Evolutionary conservation across 2,113 vertebrate genomes (phyloP).

Genomic region (Sisor rabdophorus): DNA sequence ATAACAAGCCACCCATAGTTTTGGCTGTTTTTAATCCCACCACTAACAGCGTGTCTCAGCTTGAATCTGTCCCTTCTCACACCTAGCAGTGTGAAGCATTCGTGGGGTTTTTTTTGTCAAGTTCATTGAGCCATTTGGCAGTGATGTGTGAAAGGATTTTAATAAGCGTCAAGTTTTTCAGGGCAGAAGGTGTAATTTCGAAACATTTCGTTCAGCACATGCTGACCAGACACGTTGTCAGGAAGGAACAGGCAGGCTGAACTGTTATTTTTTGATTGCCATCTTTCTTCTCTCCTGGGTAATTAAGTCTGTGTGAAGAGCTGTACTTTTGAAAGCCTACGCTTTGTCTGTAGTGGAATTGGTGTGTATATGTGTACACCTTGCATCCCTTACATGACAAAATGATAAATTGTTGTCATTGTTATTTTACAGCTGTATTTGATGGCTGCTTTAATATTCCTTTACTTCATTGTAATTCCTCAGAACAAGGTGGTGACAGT

Average conservation of each 20-base stretch:
- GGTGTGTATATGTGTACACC: neutral
- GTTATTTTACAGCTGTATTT: neutral
- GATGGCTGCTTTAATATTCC: neutral
- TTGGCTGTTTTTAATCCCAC: slow-evolving; percentile 16
- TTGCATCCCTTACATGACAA: slow-evolving; percentile 1
- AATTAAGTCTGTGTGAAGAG: slow-evolving; percentile 67
- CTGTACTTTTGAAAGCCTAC: slow-evolving; percentile 57
- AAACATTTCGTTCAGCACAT: slow-evolving; percentile 46
- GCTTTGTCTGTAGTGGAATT: slow-evolving; percentile 42
- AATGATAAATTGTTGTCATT: neutral
- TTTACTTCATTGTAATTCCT: neutral
- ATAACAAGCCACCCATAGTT: neutral
- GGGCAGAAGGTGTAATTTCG: slow-evolving; percentile 42
- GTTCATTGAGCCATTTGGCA: slow-evolving; percentile 37
- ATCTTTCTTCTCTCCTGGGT: slow-evolving; percentile 58
- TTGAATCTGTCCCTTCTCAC: slow-evolving; percentile 21
- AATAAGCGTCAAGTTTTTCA: slow-evolving; percentile 31
- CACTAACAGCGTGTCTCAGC: slow-evolving; percentile 10
- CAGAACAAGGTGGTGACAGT: slow-evolving; percentile 94
- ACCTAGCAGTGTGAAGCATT: slow-evolving; percentile 22
- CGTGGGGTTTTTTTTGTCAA: slow-evolving; percentile 31
- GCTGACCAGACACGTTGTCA: slow-evolving; percentile 49
- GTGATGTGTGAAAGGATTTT: slow-evolving; percentile 31
- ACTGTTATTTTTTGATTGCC: slow-evolving; percentile 61
- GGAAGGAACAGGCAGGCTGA: slow-evolving; percentile 61